Conservation (phyloP, 1,140 invertebrate species). For the Drosophila tristis region DNA sequence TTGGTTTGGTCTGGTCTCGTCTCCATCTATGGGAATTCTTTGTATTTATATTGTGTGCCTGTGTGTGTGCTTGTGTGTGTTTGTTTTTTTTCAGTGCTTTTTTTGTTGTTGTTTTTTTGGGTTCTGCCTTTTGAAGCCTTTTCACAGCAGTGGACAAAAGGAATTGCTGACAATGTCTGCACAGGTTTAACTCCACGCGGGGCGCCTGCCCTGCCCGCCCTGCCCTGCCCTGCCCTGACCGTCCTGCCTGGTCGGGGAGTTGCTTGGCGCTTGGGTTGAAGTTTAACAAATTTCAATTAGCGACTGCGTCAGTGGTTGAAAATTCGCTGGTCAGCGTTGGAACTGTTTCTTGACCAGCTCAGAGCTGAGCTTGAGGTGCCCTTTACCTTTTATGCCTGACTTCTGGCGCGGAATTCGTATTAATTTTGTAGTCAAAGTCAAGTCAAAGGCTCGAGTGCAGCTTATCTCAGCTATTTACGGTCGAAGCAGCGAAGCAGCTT, state of each 20-base stretch:
- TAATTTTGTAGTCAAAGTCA: no score
- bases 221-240: not conserved
- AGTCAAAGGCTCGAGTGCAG: no score
- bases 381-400: no score
- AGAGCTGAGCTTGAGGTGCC: constrained; percentile 14
- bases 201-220: not conserved
- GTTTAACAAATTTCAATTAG: constrained; percentile 80
- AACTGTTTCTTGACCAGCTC: constrained; percentile 35
- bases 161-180: constrained; percentile 68
- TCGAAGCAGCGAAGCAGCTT: no score
- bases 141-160: constrained; percentile 73
- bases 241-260: not conserved
- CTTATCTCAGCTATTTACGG: no score
- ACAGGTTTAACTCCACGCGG: not conserved
- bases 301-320: constrained; percentile 9
- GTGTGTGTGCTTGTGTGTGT: not conserved
- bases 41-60: constrained; percentile 35
- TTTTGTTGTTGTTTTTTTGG: not conserved
- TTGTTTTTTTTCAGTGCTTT: not conserved
- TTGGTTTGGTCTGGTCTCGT: no score
- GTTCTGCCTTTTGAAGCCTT: constrained; percentile 71
- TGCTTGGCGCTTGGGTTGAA: constrained; percentile 1
- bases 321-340: constrained; percentile 5
- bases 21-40: constrained; percentile 41
- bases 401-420: not conserved